Conservation (phyloP, 2,888 invertebrate genomes). For the Cecidostiba fungosa region DNA sequence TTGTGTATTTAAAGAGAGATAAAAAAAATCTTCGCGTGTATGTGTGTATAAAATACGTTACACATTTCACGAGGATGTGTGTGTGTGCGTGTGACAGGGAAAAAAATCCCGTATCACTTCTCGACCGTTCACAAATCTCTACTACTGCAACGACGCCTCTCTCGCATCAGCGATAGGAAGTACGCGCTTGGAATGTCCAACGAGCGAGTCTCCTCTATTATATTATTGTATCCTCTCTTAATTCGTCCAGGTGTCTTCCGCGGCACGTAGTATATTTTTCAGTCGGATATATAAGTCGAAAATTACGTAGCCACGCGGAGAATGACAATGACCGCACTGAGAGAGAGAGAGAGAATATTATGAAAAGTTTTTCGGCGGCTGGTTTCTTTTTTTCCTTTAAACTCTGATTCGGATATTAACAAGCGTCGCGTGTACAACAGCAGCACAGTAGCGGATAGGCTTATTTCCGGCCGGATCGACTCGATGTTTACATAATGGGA, state of each 20-base stretch:
- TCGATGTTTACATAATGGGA: not conserved
- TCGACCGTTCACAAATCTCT: constrained; percentile 51
- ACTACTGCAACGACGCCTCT: too few species aligned
- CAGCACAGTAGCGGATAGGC: not conserved
- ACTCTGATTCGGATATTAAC: constrained; percentile 35
- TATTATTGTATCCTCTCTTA: not conserved
- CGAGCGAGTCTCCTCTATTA: constrained; percentile 40
- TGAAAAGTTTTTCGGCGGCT: constrained; percentile 15
- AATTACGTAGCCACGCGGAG: constrained; percentile 30
- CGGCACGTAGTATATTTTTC: constrained; percentile 56
- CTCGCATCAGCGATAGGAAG: constrained; percentile 49
- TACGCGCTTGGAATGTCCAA: constrained; percentile 40
- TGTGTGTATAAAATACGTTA: too few species aligned
- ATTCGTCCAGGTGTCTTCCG: not conserved
- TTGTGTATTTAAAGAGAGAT: not conserved
- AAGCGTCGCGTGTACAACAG: not conserved
- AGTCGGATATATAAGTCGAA: constrained; percentile 56
- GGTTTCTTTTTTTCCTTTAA: not conserved
- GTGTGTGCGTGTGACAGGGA: not conserved
- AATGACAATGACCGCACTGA: constrained; percentile 36
- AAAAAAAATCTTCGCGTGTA: not conserved
- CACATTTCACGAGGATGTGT: not conserved
- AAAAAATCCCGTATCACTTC: constrained; percentile 11
- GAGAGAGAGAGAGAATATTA: too few species aligned
- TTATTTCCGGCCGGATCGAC: constrained; percentile 34